Conservation (phyloP, 2,113 vertebrate genomes). For the Nanorana parkeri region DNA sequence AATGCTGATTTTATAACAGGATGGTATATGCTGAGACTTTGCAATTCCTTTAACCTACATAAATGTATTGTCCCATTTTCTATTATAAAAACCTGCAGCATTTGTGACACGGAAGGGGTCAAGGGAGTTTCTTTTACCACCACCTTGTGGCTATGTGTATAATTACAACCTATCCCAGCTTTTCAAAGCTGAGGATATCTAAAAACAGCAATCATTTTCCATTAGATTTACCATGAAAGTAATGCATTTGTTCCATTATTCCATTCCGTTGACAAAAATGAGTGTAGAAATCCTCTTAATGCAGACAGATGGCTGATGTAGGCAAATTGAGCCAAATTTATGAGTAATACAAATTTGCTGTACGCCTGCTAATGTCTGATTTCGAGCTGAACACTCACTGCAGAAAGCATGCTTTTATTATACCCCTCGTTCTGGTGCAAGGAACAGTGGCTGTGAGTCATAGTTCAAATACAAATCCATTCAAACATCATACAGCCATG, state of each 20-base stretch:
- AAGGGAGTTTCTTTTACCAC: too few species aligned
- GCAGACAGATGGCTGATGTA: slow-evolving; percentile 29
- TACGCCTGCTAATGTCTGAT: background rate
- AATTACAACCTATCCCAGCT: background rate
- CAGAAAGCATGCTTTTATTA: background rate
- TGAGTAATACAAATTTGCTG: slow-evolving; percentile 33
- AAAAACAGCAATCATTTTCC: background rate
- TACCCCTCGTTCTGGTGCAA: background rate
- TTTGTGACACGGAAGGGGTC: too few species aligned
- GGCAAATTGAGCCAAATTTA: slow-evolving; percentile 6
- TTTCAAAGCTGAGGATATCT: background rate
- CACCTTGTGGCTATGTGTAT: background rate
- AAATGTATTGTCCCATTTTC: too few species aligned
- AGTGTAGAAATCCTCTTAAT: background rate
- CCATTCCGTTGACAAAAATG: background rate
- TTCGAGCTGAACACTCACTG: background rate
- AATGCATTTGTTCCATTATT: background rate
- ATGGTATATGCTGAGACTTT: too few species aligned
- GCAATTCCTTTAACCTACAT: too few species aligned
- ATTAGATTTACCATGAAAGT: background rate
- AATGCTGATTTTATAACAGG: too few species aligned
- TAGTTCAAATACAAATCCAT: slow-evolving; percentile 4
- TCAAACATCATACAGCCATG: background rate
- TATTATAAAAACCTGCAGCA: too few species aligned
- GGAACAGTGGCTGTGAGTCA: slow-evolving; percentile 3